These are phyloP conservation scores for Anastrepha ludens DNA, from an alignment of 1,140 invertebrate genomes.

Conservation along the genomic window DNA sequence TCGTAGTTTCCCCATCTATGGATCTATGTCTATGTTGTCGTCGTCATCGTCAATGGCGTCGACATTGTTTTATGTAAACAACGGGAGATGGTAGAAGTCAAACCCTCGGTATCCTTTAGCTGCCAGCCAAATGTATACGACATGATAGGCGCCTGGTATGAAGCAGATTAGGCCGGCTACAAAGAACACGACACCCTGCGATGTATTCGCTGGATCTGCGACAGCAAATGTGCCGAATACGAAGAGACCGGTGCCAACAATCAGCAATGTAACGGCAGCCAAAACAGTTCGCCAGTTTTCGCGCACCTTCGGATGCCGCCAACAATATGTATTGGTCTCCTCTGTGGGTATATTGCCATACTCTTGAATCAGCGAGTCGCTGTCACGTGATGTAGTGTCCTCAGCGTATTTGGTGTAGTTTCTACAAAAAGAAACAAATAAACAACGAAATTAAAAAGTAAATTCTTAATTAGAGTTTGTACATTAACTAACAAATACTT, in stretches of 20 bases:
- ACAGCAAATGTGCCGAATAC: constrained; percentile 84
- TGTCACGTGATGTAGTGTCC: constrained; percentile 84
- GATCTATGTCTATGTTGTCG: background rate
- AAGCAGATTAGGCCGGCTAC: constrained; percentile 87
- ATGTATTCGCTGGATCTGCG: constrained; percentile 80
- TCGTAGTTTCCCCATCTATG: constrained; percentile 8
- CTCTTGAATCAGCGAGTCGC: constrained; percentile 87
- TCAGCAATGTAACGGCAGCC: constrained; percentile 83
- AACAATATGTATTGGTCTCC: constrained; percentile 80
- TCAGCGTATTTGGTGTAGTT: constrained; percentile 81
- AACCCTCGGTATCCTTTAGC: constrained; percentile 87
- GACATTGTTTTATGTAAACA: constrained; percentile 80
- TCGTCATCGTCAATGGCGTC: background rate
- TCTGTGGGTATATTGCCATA: constrained; percentile 79
- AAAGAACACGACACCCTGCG: constrained; percentile 87
- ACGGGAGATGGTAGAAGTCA: constrained; percentile 87
- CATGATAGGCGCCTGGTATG: constrained; percentile 87
- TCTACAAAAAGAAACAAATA: constrained; percentile 75
- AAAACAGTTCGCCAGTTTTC: constrained; percentile 91
- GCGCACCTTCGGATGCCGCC: constrained; percentile 86
- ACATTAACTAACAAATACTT: constrained; percentile 1
- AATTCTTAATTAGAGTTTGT: background rate
- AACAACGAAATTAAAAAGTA: constrained; percentile 40
- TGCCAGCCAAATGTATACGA: constrained; percentile 88
- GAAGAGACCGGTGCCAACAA: constrained; percentile 85